A percentile compares a stretch with the other conserved stretches of the same genome.
phyloP scores from a whole-genome alignment of 2,888 invertebrate genomes.

The Drosophila demipolita region DNA sequence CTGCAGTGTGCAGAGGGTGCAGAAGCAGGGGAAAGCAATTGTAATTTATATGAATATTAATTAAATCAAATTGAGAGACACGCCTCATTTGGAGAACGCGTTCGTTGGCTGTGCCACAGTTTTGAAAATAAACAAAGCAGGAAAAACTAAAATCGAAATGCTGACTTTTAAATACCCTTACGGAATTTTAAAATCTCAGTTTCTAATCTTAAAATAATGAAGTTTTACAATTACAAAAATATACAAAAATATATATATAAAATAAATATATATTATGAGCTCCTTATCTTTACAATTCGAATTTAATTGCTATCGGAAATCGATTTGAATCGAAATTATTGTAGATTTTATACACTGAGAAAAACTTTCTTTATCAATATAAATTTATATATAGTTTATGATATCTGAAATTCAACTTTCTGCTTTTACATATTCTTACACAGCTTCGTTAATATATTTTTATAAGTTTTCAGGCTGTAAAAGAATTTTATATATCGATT shows the following conservation, averaged over 20 bases:
- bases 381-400: neutral
- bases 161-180: neutral
- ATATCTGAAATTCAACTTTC: neutral
- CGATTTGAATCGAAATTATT: neutral
- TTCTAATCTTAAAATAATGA: neutral
- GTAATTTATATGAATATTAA: constrained; percentile 71
- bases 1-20: too few relatives aligned
- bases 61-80: constrained; percentile 64
- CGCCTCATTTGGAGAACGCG: constrained; percentile 52
- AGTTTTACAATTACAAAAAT: neutral
- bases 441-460: neutral
- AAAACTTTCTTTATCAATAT: rapidly evolving
- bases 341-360: neutral
- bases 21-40: constrained; percentile 13
- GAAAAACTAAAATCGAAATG: neutral
- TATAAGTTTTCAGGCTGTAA: too few relatives aligned
- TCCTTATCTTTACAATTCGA: neutral
- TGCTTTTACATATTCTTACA: neutral
- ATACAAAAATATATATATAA: neutral
- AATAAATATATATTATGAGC: neutral
- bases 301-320: neutral
- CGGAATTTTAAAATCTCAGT: neutral
- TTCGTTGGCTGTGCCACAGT: constrained; percentile 14
- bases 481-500: neutral
- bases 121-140: constrained; percentile 3